Evolutionary conservation across 2,888 invertebrate genomes (phyloP).

Genomic region (Coenonympha arcania): DNA sequence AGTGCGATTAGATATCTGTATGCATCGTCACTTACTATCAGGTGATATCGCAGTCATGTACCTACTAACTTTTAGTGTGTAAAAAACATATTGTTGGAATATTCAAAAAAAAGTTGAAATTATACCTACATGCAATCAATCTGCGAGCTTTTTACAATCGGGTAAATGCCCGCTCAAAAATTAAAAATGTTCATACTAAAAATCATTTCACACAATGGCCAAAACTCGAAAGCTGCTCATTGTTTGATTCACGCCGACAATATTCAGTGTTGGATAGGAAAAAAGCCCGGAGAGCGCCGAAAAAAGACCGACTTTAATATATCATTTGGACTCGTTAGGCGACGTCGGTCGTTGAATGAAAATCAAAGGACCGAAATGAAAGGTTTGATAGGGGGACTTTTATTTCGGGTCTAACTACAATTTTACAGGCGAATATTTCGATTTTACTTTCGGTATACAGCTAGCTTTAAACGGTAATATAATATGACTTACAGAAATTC

Average conservation of each 20-base stretch:
- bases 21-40: too few relatives aligned
- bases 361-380: slow-evolving; percentile 25
- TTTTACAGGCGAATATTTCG: slow-evolving; percentile 1
- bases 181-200: slow-evolving; percentile 14
- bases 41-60: too few relatives aligned
- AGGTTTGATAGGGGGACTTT: slow-evolving; percentile 25
- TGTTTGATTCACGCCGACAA: slow-evolving; percentile 25
- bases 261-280: slow-evolving; percentile 23
- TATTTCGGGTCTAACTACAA: not conserved
- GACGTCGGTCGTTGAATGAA: slow-evolving; percentile 26
- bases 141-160: not conserved
- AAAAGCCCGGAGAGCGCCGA: slow-evolving; percentile 21
- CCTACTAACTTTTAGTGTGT: too few relatives aligned
- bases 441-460: not conserved
- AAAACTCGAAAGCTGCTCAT: slow-evolving; percentile 15
- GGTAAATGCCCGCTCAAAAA: slow-evolving; percentile 14
- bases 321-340: slow-evolving; percentile 29
- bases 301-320: slow-evolving; percentile 27
- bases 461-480: not conserved
- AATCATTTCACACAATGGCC: slow-evolving; percentile 13
- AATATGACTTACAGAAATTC: too few relatives aligned
- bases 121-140: too few relatives aligned
- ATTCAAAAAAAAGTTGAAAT: too few relatives aligned
- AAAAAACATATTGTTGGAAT: too few relatives aligned
- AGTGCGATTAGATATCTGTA: too few relatives aligned